Evolutionary conservation across 2,888 invertebrate species (phyloP), one percentile per base, ranked within the genome.

Genomic region (Stenodema calcarata): DNA sequence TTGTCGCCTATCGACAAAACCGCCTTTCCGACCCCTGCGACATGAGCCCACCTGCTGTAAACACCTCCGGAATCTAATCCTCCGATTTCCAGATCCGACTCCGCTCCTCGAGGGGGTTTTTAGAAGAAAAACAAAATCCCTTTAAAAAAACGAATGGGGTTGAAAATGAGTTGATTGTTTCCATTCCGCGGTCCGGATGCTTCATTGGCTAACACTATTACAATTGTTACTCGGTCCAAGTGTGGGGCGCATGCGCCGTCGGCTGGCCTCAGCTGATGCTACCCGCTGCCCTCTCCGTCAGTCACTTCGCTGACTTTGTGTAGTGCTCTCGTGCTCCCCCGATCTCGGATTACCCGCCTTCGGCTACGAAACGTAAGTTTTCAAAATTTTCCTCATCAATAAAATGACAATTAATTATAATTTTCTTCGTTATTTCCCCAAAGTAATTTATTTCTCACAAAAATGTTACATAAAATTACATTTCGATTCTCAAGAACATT

Each of bases 301-400:
- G 78, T 78, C 78, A 78, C 78, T 78, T 44, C 78, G 78, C 44
- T 78, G 78, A 44, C 78, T 35, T 28, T 78, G 78, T 78, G 78
- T 78, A 44, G 78, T 78, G 78, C 78, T 78, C 47, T 18, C 41
- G 78, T 78, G 78, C 78, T 42, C 78, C 42, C 78, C 78, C 47
- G 44, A 27, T 44, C 41, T 41, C 78, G 78, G 78, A 78, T 78
- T 78, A 78, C 78, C 78, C 78, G 44, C 78, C 30, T 16, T 41
- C 78, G 44, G 16, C 78, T 78, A 44, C 78, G 78, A 27, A 78
- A 44, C 73, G 73, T 75, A 35, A 75, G 73, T 75, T 75, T 69
- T 7, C 23, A 2, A 16, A 69, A 12, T 69, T 18, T 18, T 18
- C 3, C 18, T 69, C 12, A 35, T 4, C 7, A 4, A 35, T 35